Conservation (phyloP, 2,888 invertebrate genomes). For the Clistopyga incitator region DNA sequence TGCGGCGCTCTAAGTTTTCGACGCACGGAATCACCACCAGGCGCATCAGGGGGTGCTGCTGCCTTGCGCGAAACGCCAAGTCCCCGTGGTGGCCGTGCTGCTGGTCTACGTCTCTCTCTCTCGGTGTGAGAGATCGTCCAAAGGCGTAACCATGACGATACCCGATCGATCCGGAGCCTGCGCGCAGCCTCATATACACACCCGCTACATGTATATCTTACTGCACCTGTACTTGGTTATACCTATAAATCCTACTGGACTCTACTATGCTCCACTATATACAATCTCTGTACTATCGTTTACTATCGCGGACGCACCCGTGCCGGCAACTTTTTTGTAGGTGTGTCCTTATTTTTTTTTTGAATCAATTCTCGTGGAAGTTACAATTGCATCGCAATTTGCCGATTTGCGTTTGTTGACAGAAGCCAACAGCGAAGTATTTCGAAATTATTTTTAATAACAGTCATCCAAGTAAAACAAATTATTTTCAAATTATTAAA, state of each 20-base stretch:
- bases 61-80: conserved; percentile 19
- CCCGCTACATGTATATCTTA: conserved; percentile 33
- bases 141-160: conserved; percentile 82
- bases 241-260: conserved; percentile 8
- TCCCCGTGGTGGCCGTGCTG: conserved; percentile 18
- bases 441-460: no score
- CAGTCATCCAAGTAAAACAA: no score
- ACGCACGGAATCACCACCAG: conserved; percentile 41
- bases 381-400: no score
- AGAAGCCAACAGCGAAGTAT: no score
- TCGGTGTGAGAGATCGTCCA: conserved; percentile 56
- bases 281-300: conserved; percentile 13
- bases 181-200: conserved; percentile 70
- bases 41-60: conserved; percentile 14
- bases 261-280: conserved; percentile 3
- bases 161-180: conserved; percentile 81
- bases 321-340: neutral
- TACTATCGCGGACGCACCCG: conserved; percentile 15
- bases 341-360: neutral
- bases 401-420: no score
- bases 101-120: conserved; percentile 40
- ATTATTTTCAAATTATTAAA: no score
- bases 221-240: conserved; percentile 6
- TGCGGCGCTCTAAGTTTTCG: conserved; percentile 33
- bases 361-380: no score